Conservation (phyloP, 1,140 invertebrate genomes). For the Brachionus rubens region DNA sequence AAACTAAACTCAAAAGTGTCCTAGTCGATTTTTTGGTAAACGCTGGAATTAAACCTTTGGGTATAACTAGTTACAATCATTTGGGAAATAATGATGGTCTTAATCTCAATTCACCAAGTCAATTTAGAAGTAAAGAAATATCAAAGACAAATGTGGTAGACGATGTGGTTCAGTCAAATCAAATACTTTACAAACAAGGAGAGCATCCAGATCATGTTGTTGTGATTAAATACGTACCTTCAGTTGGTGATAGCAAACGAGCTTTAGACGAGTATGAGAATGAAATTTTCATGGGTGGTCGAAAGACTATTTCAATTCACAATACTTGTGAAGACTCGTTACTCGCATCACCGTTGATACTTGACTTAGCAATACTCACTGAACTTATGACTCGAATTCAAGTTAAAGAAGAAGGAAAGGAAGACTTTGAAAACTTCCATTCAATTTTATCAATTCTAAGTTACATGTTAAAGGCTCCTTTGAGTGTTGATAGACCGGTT, state of each 20-base stretch:
- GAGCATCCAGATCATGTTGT: constrained; percentile 80
- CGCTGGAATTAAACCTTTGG: constrained; percentile 87
- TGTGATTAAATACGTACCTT: constrained; percentile 92
- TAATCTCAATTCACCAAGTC: constrained; percentile 85
- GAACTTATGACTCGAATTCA: constrained; percentile 79
- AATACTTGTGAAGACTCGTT: constrained; percentile 97
- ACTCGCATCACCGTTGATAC: constrained; percentile 82
- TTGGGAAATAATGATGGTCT: constrained; percentile 94
- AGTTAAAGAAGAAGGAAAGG: constrained; percentile 63
- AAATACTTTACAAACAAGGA: constrained; percentile 73
- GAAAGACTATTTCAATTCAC: constrained; percentile 86
- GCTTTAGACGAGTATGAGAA: constrained; percentile 96
- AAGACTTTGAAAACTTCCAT: constrained; percentile 68
- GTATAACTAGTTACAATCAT: constrained; percentile 97
- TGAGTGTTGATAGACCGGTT: constrained; percentile 72
- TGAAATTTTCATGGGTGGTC: constrained; percentile 87
- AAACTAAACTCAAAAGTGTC: constrained; percentile 93
- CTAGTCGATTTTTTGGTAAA: constrained; percentile 87
- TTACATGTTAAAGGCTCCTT: constrained; percentile 78
- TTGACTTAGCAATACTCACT: constrained; percentile 81
- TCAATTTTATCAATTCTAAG: constrained; percentile 77
- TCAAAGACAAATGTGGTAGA: constrained; percentile 75
- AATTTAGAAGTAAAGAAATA: constrained; percentile 71
- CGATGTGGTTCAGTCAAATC: constrained; percentile 85
- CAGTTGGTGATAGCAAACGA: constrained; percentile 79